Base-by-base conservation (phyloP, 1,140 invertebrate species). In the Varroa destructor region DNA sequence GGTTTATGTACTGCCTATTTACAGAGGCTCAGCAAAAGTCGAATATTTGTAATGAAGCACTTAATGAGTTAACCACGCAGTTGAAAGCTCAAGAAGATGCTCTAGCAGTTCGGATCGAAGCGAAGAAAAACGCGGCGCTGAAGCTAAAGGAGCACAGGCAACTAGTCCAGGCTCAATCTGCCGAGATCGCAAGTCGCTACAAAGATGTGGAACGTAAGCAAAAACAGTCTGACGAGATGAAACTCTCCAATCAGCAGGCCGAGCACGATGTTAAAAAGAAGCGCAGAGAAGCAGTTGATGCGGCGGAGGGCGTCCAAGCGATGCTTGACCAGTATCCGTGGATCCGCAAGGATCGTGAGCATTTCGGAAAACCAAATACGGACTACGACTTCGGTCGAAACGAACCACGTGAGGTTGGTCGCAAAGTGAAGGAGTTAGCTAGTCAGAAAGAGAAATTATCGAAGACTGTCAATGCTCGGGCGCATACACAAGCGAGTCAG, bases 391-490 rank as follows among this genome's bases (percentile, higher is more conserved):
- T 84, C 73, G 75, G 83, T 40, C 77, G 76, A 10, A 81, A 81
- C 74, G 81, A 87, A 76, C 85, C 86, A 0, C 37, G 36, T 71
- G 84, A 85, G 74, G 82, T 85, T 71, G 81, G 77, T 74, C 82
- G 78, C 76, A 84, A 74, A 83, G 84, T 79, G 77, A 81, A 77
- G 81, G 87, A 86, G 76, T 78, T 91, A 12, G 80, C 85, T 77
- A 85, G 87, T 73, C 81, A 82, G 1, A 86, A 87, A 72, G 86
- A 88, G 70, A 87, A 87, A 79, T 82, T 95, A 75, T 85, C 87
- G 43, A 84, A 88, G 74, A 87, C 83, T 74, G 86, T 95, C 4
- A 94, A 94, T 79, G 85, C 87, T 72, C 83, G 89, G 75, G 90
- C 91, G 4, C 76, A 77, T 55, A 74, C 74, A 14, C 61, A 67